Percentiles rank a stretch among this genome's conserved stretches.
These are phyloP conservation scores for Nymphalis io DNA, from an alignment of 1,140 invertebrate species.

Conservation along the genomic window DNA sequence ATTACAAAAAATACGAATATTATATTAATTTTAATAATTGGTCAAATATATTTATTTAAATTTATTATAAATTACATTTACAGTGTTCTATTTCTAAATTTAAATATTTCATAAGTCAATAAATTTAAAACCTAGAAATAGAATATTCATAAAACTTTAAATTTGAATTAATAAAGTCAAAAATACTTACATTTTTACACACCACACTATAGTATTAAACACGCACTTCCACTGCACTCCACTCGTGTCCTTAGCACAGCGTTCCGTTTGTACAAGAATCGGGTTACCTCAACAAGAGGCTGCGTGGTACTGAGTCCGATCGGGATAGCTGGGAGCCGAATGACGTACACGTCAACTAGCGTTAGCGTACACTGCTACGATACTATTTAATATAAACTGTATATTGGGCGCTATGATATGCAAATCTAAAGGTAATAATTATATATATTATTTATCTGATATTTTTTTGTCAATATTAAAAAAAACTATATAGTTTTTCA, in stretches of 20 bases:
- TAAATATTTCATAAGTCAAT: background rate
- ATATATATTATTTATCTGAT: no score
- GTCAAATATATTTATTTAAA: no score
- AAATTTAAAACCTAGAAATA: background rate
- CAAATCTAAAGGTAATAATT: no score
- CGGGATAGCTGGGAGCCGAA: slow-evolving; percentile 51
- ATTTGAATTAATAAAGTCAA: background rate
- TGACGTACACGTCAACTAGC: slow-evolving; percentile 49
- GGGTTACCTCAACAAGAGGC: slow-evolving; percentile 60
- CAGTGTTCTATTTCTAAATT: no score
- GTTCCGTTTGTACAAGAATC: slow-evolving; percentile 32
- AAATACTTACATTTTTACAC: slow-evolving; percentile 62
- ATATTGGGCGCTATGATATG: no score
- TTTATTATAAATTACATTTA: no score
- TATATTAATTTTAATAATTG: no score
- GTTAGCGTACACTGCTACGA: slow-evolving; percentile 42
- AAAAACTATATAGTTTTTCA: no score
- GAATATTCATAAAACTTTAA: background rate
- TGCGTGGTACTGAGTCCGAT: slow-evolving; percentile 62
- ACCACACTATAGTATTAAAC: slow-evolving; percentile 26
- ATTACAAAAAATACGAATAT: no score
- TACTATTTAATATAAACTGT: background rate
- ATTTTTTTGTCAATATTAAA: no score
- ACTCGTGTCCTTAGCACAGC: slow-evolving; percentile 37
- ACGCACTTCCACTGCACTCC: slow-evolving; percentile 65